These are phyloP conservation scores for Tetramorium bicarinatum DNA, from an alignment of 2,888 invertebrate genomes.

Conservation along the genomic window DNA sequence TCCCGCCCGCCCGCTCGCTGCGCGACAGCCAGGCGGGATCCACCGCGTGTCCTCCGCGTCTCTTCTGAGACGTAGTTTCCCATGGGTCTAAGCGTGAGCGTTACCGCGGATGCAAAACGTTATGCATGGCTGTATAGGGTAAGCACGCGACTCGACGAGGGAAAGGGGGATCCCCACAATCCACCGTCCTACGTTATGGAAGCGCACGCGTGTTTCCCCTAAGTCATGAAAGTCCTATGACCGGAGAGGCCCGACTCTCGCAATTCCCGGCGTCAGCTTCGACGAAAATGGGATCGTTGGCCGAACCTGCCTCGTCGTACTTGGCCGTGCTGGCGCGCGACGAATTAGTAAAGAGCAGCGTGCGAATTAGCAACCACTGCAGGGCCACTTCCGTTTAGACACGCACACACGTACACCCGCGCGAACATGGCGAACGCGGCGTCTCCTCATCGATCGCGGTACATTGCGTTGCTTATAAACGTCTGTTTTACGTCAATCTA, in stretches of 20 bases:
- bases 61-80: slow-evolving; percentile 55
- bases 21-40: slow-evolving; percentile 15
- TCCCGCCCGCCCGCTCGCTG: not conserved
- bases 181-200: slow-evolving; percentile 53
- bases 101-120: slow-evolving; percentile 57
- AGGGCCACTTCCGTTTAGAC: slow-evolving; percentile 18
- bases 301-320: not conserved
- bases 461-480: not conserved
- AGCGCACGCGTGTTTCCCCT: slow-evolving; percentile 53
- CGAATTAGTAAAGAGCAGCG: slow-evolving; percentile 73
- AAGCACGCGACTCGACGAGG: slow-evolving; percentile 56
- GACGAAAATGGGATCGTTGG: slow-evolving; percentile 73
- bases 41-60: not conserved
- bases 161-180: slow-evolving; percentile 51
- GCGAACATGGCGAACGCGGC: not conserved
- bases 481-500: slow-evolving; percentile 3
- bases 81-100: slow-evolving; percentile 81
- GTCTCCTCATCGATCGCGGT: slow-evolving; percentile 23
- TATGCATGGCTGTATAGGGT: slow-evolving; percentile 59
- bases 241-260: slow-evolving; percentile 57
- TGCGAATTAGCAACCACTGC: slow-evolving; percentile 63
- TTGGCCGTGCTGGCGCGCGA: slow-evolving; percentile 50
- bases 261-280: slow-evolving; percentile 74
- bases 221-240: slow-evolving; percentile 78
- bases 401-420: not conserved